Evolutionary conservation across 2,797 vertebrate genomes (phyloP), one percentile per base, ranked within the genome.

Genomic region (Catostomus latipinnis): DNA sequence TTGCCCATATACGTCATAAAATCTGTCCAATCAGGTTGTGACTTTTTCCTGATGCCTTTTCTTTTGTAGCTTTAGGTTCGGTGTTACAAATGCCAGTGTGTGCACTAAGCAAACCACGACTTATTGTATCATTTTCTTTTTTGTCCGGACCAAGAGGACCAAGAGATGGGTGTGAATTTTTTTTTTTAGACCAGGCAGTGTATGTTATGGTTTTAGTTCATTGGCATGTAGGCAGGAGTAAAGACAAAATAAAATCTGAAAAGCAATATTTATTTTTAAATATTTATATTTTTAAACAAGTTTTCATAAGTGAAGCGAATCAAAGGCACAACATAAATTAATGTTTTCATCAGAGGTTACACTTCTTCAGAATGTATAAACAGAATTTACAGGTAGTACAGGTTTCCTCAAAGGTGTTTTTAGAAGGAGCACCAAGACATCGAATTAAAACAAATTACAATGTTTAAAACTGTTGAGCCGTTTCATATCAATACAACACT

Each of bases 311-410:
- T 80, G 60, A 80, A 67, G 56, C 16, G 61, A 68, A 57, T 70
- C 12, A 62, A 66, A 16, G 52, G 71, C 71, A 76, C 68, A 82
- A 65, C 62, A 46, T 13, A 61, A 76, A 84, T 46, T 14, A 81
- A 81, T 43, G 80, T 76, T 83, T 83, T 86, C 83, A 86, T 84
- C 49, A 86, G 83, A 86, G 83, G 71, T 71, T 58, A 61, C 45
- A 46, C 46, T 60, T 70, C 81, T 76, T 83, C 85, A 80, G 77
- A 80, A 70, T 58, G 18, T 6, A 22, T 60, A 45, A 76, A 81
- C 76, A 81, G 75, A 78, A 70, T 74, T 34, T 53, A 52, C 34
- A 34, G 4, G n/a, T 50, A 66, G 70, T 61, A 65, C 10, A 75
- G 10, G 52, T 50, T 22, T 45, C 48, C 71, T 80, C 63, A 61